Evolutionary conservation across 2,113 vertebrate species (phyloP).

Genomic region (Zingel zingel): DNA sequence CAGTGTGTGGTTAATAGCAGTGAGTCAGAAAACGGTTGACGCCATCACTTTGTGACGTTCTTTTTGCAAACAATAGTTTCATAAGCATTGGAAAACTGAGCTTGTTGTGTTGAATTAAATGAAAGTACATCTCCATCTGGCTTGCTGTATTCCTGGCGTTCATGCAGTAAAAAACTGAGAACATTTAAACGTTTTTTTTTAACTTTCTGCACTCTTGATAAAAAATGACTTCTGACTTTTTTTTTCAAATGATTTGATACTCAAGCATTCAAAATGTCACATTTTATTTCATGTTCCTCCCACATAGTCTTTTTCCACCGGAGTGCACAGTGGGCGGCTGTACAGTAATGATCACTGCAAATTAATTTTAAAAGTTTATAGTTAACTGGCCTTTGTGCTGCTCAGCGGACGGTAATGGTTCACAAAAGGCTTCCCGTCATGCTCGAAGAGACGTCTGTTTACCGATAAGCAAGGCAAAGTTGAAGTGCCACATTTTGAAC

Average conservation of each 20-base stretch:
- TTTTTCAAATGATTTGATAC: neutral
- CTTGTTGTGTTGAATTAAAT: neutral
- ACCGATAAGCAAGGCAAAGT: constrained; percentile 25
- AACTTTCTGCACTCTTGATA: neutral
- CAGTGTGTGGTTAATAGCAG: no score
- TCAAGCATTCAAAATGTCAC: neutral
- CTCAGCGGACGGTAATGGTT: neutral
- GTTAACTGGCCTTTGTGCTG: neutral
- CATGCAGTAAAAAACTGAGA: neutral
- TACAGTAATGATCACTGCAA: constrained; percentile 2
- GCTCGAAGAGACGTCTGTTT: constrained; percentile 14
- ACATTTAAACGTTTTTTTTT: neutral
- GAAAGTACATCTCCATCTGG: neutral
- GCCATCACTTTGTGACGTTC: no score
- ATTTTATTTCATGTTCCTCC: neutral
- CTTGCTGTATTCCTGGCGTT: neutral
- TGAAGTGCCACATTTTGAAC: neutral
- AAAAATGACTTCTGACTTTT: neutral
- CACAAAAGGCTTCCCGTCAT: neutral
- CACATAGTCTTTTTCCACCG: neutral
- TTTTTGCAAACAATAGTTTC: neutral
- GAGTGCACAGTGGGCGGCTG: neutral
- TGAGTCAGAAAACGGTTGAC: no score
- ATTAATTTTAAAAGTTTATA: neutral
- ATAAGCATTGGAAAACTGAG: neutral